Percentiles rank a stretch among this genome's conserved stretches.
Conservation (phyloP, 1,140 invertebrate species). For the Brevipalpus yothersi region DNA sequence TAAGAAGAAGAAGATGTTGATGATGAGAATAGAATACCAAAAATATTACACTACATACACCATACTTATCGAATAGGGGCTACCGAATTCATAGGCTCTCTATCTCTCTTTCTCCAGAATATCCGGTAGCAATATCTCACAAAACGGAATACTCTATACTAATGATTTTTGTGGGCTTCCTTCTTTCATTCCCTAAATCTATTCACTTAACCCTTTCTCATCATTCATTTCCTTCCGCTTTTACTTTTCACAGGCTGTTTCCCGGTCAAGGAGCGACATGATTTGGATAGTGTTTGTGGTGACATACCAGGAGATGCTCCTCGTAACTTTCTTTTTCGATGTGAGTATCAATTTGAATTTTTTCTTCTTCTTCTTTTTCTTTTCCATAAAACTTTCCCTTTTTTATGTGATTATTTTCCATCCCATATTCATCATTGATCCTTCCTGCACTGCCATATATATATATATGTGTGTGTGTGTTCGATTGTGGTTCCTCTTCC, state of each 20-base stretch:
- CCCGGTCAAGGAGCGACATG: not conserved
- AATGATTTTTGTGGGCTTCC: not conserved
- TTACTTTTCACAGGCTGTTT: not conserved
- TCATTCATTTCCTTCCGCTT: not conserved
- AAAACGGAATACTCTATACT: not conserved
- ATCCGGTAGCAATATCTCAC: not conserved
- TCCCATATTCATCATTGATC: too few species aligned
- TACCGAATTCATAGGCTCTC: too few species aligned
- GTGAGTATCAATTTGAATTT: not conserved
- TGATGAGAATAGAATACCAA: too few species aligned
- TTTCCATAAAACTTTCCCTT: not conserved
- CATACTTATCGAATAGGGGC: too few species aligned
- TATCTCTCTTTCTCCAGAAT: too few species aligned
- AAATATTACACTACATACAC: too few species aligned
- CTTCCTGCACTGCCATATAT: too few species aligned
- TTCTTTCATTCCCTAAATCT: slow-evolving; percentile 7
- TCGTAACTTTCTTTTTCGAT: not conserved
- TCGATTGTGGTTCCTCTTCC: not conserved
- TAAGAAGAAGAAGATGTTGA: too few species aligned
- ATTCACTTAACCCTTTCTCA: not conserved
- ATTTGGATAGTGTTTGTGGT: slow-evolving; percentile 9
- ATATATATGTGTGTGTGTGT: not conserved
- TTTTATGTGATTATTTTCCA: too few species aligned
- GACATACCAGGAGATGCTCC: slow-evolving; percentile 17
- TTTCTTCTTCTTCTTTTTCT: not conserved